A percentile compares a stretch with the other conserved stretches of the same genome.
These are phyloP conservation scores for Alauda arvensis DNA, from an alignment of 2,797 vertebrate genomes.

Conservation along the genomic window DNA sequence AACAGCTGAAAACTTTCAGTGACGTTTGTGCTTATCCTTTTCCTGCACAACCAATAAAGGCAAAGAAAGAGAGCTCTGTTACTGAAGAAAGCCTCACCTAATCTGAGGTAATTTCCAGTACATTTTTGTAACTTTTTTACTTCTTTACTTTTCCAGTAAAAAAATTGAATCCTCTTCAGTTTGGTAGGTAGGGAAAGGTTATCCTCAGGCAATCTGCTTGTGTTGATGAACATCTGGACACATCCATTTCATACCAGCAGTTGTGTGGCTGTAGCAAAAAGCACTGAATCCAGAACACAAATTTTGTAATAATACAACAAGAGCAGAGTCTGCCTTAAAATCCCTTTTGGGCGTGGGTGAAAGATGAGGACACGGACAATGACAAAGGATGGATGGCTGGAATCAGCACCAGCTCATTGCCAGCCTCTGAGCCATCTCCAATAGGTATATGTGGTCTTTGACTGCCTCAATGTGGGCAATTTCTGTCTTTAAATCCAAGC, in stretches of 20 bases:
- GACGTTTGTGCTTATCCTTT: neutral
- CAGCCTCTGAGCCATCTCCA: neutral
- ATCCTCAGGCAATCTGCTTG: neutral
- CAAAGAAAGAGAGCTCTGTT: neutral
- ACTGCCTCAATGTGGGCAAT: too few species aligned
- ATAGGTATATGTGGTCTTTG: accelerated
- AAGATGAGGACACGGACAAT: accelerated
- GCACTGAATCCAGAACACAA: accelerated
- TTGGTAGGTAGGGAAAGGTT: neutral
- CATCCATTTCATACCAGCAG: accelerated
- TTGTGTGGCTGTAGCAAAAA: neutral
- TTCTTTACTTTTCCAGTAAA: neutral
- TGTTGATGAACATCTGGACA: neutral
- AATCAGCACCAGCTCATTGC: neutral
- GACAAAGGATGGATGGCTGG: neutral
- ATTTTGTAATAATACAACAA: neutral
- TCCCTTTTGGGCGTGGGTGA: neutral
- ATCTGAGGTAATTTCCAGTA: neutral
- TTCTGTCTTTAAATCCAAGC: neutral
- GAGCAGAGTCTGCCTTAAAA: neutral
- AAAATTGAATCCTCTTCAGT: neutral
- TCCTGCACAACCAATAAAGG: neutral
- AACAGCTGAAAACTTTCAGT: neutral
- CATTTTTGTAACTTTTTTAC: neutral
- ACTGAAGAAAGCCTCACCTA: neutral